phyloP scores from a whole-genome alignment of 2,888 invertebrate species.

The Hetaerina titia region DNA sequence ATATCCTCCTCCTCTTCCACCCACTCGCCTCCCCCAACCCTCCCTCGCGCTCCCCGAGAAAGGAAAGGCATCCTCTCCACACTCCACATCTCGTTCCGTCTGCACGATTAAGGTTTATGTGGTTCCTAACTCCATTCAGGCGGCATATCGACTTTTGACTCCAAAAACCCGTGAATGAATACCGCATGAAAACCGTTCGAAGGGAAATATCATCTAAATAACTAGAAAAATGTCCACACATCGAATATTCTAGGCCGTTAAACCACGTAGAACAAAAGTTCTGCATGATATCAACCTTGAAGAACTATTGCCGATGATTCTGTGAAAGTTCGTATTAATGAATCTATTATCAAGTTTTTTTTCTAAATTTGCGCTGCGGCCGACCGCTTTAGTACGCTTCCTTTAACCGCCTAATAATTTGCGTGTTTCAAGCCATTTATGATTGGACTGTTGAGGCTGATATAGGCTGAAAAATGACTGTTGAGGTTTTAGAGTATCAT shows the following conservation, averaged over 20 bases:
- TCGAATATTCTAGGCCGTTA: neutral
- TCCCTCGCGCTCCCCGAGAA: neutral
- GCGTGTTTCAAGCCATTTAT: too few species aligned
- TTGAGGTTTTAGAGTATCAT: too few species aligned
- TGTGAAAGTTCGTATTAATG: too few species aligned
- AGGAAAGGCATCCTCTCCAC: neutral
- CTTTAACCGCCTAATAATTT: too few species aligned
- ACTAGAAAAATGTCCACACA: neutral
- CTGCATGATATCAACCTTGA: too few species aligned
- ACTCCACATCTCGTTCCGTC: conserved; percentile 18
- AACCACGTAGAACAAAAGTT: too few species aligned
- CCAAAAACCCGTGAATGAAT: neutral
- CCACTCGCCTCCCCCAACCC: neutral
- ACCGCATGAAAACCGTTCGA: neutral
- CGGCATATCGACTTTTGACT: conserved; percentile 28
- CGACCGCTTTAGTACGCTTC: too few species aligned
- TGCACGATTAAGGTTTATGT: conserved; percentile 29
- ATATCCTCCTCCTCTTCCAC: neutral
- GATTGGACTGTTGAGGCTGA: too few species aligned
- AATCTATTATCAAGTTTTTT: too few species aligned
- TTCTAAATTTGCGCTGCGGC: too few species aligned
- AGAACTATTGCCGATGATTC: too few species aligned
- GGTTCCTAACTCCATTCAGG: neutral
- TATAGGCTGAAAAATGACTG: too few species aligned
- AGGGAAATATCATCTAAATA: neutral